Evolutionary conservation across 2,888 invertebrate species (phyloP), one percentile per base, ranked within the genome.

Genomic region (Meteorus colon): DNA sequence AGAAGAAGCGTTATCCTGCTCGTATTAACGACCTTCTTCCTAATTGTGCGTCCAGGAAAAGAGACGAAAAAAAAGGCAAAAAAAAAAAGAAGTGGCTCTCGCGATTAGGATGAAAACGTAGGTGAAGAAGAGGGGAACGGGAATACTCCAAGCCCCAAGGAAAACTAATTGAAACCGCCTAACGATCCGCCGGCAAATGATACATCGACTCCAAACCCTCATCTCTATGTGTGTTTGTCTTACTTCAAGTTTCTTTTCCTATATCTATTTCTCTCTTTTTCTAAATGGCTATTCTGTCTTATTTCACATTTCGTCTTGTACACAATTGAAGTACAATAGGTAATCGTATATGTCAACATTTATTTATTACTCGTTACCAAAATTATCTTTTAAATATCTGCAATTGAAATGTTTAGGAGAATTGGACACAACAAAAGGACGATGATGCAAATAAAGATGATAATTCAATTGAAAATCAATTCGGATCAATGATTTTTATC

Each of bases 81-180:
- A 41, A 63, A 59, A 65, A 68, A 70, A 86, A 87, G 84, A 86
- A 84, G 84, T 84, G 82, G 83, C 84, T 84, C 84, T 82, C 81
- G 83, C 87, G 87, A 87, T 87, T 87, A 88, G 85, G 87, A 82
- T 77, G 81, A 81, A 84, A 75, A 70, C 45, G 55, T 55, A 55
- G 55, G 55, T 55, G 73, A 67, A 48, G 72, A 74, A 68, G 76
- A 55, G 63, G 66, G 81, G 82, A 77, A 81, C 79, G 80, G 80
- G 82, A 55, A 55, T 55, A 55, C 55, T 55, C 8, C 1, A 19
- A n/a, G 24, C 19, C 19, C 55, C 19, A 19, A 55, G 84, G 88
- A 87, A 88, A 89, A 89, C 88, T 89, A 89, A 89, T 89, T 89
- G 89, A 89, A 89, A 89, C 86, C 87, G 87, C 87, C 88, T 89